A percentile compares a stretch with the other conserved stretches of the same genome.
Conservation (phyloP, 1,140 invertebrate genomes). For the Cyphomyrmex costatus region DNA sequence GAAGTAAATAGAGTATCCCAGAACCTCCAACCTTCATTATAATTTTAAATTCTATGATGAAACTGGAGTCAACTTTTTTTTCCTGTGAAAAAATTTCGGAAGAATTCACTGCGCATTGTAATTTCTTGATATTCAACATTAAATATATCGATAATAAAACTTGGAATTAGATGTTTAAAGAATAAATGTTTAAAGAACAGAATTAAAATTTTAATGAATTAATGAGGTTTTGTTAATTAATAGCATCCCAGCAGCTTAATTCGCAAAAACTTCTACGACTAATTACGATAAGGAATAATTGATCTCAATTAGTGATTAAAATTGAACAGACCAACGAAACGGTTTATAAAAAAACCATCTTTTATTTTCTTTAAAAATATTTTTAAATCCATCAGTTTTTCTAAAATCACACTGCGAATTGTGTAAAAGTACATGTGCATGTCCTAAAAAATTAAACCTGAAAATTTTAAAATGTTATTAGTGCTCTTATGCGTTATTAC, state of each 20-base stretch:
- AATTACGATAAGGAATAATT: conserved; percentile 55
- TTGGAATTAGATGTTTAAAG: conserved; percentile 11
- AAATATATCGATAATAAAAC: conserved; percentile 38
- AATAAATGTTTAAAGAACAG: not conserved
- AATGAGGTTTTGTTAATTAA: conserved; percentile 31
- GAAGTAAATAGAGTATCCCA: conserved; percentile 41
- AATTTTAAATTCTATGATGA: conserved; percentile 53
- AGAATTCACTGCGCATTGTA: not conserved
- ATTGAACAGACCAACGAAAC: not conserved
- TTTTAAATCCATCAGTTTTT: not conserved
- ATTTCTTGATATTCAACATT: conserved; percentile 34
- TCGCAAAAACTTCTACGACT: conserved; percentile 24
- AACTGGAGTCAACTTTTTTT: conserved; percentile 37
- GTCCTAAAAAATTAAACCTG: not conserved
- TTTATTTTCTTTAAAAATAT: not conserved
- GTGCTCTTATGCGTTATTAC: not conserved
- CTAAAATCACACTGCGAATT: not conserved
- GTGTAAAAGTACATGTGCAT: not conserved
- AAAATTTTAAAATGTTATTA: conserved; percentile 43
- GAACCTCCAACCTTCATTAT: conserved; percentile 41
- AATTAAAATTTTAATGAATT: conserved; percentile 35
- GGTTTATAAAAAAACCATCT: not conserved
- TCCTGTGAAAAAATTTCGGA: conserved; percentile 15
- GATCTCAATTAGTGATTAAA: conserved; percentile 26
- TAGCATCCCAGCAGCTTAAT: not conserved